phyloP scores from a whole-genome alignment of 2,113 vertebrate genomes.

The Kobus ellipsiprymnus region DNA sequence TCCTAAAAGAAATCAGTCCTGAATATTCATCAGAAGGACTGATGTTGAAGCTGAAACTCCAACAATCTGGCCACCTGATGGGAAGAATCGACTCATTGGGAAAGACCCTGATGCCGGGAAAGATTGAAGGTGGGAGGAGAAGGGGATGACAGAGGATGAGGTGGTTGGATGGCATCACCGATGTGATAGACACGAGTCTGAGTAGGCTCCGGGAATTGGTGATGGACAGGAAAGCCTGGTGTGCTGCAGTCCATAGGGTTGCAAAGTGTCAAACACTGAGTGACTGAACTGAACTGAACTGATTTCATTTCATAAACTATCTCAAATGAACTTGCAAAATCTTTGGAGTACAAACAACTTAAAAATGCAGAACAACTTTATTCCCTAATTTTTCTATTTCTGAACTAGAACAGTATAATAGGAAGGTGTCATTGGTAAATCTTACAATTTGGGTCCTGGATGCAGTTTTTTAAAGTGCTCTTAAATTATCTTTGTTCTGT shows the following conservation, averaged over 20 bases:
- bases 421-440: not conserved
- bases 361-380: not conserved
- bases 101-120: not conserved
- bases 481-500: not conserved
- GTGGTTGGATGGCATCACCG: not conserved
- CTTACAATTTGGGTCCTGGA: not conserved
- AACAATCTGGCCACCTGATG: not conserved
- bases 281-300: not conserved
- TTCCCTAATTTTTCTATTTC: not conserved
- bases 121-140: not conserved
- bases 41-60: not conserved
- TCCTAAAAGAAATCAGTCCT: not conserved
- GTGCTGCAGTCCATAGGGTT: not conserved
- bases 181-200: fast-evolving
- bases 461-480: not conserved
- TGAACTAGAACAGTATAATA: not conserved
- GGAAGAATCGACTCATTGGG: fast-evolving
- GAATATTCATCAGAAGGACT: not conserved
- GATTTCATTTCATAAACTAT: conserved; percentile 11
- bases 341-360: not conserved
- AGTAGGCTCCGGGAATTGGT: not conserved
- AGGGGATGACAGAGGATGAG: not conserved
- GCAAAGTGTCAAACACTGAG: not conserved
- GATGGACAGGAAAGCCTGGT: not conserved
- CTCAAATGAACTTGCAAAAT: conserved; percentile 12